Conservation (phyloP, 2,888 invertebrate species). For the Nymphalis c-album region DNA sequence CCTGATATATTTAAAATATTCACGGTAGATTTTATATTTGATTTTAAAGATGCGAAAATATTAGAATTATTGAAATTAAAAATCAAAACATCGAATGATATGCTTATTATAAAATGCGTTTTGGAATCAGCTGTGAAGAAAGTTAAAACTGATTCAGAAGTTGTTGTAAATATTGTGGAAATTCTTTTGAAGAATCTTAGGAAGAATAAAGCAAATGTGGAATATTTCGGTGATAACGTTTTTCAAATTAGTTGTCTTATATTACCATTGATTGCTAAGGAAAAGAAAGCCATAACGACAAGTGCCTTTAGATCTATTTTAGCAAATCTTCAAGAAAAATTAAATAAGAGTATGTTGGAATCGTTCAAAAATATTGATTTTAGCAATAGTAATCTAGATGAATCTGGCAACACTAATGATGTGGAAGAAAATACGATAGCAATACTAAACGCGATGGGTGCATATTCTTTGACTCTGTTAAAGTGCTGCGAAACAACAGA, state of each 20-base stretch:
- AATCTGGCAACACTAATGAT: constrained; percentile 51
- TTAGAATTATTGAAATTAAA: constrained; percentile 63
- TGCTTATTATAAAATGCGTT: constrained; percentile 57
- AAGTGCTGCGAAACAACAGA: constrained; percentile 69
- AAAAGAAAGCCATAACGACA: constrained; percentile 64
- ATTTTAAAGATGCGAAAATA: constrained; percentile 55
- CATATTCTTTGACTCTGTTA: constrained; percentile 66
- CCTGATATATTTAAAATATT: constrained; percentile 73
- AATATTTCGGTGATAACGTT: constrained; percentile 61
- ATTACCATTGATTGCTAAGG: constrained; percentile 68
- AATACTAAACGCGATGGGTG: constrained; percentile 69
- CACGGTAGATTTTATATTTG: constrained; percentile 61
- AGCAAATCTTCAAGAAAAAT: constrained; percentile 69
- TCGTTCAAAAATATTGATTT: constrained; percentile 68
- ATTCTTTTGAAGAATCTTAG: constrained; percentile 56
- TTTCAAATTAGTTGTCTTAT: constrained; percentile 71
- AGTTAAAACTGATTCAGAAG: constrained; percentile 62
- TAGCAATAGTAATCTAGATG: constrained; percentile 44
- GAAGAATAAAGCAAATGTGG: constrained; percentile 49
- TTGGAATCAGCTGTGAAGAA: constrained; percentile 69
- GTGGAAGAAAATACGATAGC: constrained; percentile 55
- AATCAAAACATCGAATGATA: constrained; percentile 60
- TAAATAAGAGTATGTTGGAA: constrained; percentile 62
- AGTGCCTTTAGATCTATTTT: constrained; percentile 67
- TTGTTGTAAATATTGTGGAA: constrained; percentile 65